Percentiles rank a stretch among this genome's conserved stretches.
Evolutionary conservation across 2,113 vertebrate genomes (phyloP).

Genomic region (cat (Felis catus)): F.catus_Fca126_mat1.0 CM031419.1:139476001-139476500

Average conservation of each 20-base stretch:
- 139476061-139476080: neutral
- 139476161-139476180: neutral
- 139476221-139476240: neutral
- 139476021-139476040: slow-evolving; percentile 58
- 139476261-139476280: neutral
- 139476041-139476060: neutral
- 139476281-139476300: neutral
- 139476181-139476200: neutral
- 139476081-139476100: neutral
- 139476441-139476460: neutral
- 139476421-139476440: neutral
- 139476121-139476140: neutral
- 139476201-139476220: neutral
- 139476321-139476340: neutral
- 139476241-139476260: neutral
- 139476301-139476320: neutral
- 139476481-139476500: slow-evolving; percentile 72
- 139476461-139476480: slow-evolving; percentile 20
- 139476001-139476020: slow-evolving; percentile 64
- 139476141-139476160: neutral
- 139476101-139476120: neutral
- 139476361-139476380: neutral
- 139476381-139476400: neutral
- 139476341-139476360: neutral
- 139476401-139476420: neutral